phyloP scores from a whole-genome alignment of 2,113 vertebrate species.

The Perognathus longimembris region DNA sequence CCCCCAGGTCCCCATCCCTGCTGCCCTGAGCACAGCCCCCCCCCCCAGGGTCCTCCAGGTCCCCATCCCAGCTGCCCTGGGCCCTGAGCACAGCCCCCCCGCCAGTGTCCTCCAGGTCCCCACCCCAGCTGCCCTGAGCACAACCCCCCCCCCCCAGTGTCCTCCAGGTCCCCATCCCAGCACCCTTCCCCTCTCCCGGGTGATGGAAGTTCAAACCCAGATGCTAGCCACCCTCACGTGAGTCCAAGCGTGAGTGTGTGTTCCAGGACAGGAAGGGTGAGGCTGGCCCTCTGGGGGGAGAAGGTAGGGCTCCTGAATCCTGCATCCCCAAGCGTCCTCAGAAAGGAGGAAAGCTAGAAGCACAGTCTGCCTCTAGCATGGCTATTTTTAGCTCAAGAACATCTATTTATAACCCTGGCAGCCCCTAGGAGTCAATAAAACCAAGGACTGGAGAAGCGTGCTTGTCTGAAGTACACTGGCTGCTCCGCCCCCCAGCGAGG shows the following conservation, averaged over 20 bases:
- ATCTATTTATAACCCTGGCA: conserved; percentile 77
- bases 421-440: conserved; percentile 56
- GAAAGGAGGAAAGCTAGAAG: not conserved
- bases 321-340: not conserved
- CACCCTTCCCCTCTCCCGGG: not conserved
- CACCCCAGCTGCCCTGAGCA: too few species aligned
- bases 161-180: not conserved
- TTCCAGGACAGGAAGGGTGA: not conserved
- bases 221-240: not conserved
- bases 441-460: not conserved
- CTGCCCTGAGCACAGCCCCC: fast-evolving
- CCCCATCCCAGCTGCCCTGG: too few species aligned
- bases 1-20: too few species aligned
- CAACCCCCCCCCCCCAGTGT: fast-evolving
- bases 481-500: fast-evolving
- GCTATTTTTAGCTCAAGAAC: conserved; percentile 76
- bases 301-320: not conserved
- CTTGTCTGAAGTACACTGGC: fast-evolving
- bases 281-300: fast-evolving
- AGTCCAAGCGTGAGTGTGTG: not conserved
- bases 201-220: not conserved
- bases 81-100: fast-evolving
- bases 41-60: too few species aligned
- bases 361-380: not conserved
- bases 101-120: too few species aligned